These are phyloP conservation scores for Nomada ferruginata DNA, from an alignment of 2,888 invertebrate species.

Conservation along the genomic window DNA sequence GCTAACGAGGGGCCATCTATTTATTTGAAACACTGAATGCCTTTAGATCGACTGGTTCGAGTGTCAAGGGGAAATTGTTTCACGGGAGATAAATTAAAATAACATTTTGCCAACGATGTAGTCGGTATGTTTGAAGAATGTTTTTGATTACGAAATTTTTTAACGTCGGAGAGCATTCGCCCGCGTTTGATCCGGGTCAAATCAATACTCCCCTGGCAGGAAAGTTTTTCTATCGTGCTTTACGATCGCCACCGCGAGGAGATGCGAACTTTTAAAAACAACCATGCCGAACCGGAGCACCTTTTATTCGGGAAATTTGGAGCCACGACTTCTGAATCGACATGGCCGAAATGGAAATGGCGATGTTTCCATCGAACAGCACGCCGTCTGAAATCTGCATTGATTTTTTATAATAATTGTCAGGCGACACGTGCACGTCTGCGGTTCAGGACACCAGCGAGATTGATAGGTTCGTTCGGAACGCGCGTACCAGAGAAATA, in stretches of 20 bases:
- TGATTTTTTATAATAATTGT: slow-evolving; percentile 71
- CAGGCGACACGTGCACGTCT: slow-evolving; percentile 52
- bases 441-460: slow-evolving; percentile 25
- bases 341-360: background rate
- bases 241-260: slow-evolving; percentile 23
- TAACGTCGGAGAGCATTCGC: background rate
- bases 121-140: no score
- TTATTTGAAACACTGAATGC: no score
- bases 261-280: slow-evolving; percentile 32
- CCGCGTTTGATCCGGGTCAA: background rate
- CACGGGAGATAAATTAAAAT: no score
- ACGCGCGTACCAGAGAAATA: slow-evolving; percentile 49
- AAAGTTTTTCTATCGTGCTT: slow-evolving; percentile 30
- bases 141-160: no score
- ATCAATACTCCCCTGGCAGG: background rate
- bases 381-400: slow-evolving; percentile 49
- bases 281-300: background rate
- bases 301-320: slow-evolving; percentile 7
- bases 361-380: background rate
- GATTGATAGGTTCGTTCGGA: slow-evolving; percentile 69
- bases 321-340: slow-evolving; percentile 23
- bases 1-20: background rate
- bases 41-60: no score
- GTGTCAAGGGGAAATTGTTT: no score
- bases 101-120: no score